Conservation (phyloP, 2,888 invertebrate species). For the Acanthococcus lagerstroemiae region DNA sequence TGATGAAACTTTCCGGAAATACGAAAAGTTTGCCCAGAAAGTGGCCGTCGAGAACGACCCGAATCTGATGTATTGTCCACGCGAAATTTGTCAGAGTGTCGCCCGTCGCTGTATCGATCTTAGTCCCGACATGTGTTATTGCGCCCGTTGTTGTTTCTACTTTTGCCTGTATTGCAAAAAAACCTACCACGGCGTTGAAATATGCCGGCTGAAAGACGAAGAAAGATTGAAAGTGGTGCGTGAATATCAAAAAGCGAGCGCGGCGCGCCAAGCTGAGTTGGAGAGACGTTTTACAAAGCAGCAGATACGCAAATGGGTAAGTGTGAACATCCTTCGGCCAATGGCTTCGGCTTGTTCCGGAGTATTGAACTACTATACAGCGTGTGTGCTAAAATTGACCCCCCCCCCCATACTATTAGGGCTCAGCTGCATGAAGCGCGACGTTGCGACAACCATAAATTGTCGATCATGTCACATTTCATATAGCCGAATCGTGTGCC, state of each 20-base stretch:
- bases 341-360: neutral
- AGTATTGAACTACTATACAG: too few species aligned
- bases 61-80: conserved; percentile 18
- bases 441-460: too few species aligned
- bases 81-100: conserved; percentile 15
- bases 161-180: conserved; percentile 18
- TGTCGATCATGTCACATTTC: too few species aligned
- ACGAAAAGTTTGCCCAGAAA: conserved; percentile 3
- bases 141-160: conserved; percentile 10
- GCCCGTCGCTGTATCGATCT: neutral
- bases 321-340: neutral
- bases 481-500: too few species aligned
- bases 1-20: conserved; percentile 2
- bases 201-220: conserved; percentile 12
- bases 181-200: conserved; percentile 12
- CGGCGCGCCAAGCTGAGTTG: neutral
- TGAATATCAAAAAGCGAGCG: conserved; percentile 4
- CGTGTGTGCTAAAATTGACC: too few species aligned
- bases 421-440: too few species aligned
- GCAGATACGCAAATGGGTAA: conserved; percentile 11
- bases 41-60: conserved; percentile 11
- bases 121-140: conserved; percentile 6
- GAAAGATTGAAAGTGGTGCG: conserved; percentile 4
- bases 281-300: conserved; percentile 13
- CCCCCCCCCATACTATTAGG: neutral